These are phyloP conservation scores for Aulostomus chinensis DNA, from an alignment of 2,797 vertebrate species.

Conservation along the genomic window DNA sequence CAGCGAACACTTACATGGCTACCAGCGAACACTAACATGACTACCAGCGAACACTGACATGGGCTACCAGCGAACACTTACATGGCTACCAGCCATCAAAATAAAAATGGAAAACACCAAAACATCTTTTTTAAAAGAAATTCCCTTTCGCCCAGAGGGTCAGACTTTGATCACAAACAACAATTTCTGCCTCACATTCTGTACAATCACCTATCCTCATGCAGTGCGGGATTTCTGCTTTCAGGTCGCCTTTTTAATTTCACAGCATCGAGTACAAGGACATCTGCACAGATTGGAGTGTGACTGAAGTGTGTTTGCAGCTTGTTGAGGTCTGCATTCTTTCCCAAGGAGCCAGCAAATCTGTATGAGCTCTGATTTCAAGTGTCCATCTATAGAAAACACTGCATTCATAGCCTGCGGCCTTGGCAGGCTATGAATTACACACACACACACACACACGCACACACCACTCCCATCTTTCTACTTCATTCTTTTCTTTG, in stretches of 20 bases:
- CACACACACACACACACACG: too few species aligned
- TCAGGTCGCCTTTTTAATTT: slow-evolving; percentile 41
- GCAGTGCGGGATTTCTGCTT: slow-evolving; percentile 9
- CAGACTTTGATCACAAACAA: slow-evolving; percentile 6
- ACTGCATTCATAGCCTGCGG: slow-evolving; percentile 26
- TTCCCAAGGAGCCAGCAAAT: slow-evolving; percentile 18
- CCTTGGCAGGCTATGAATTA: slow-evolving; percentile 51
- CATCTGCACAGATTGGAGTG: slow-evolving; percentile 24
- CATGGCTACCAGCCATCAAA: neutral
- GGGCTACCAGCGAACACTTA: too few species aligned
- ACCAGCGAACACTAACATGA: too few species aligned
- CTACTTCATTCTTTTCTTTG: neutral
- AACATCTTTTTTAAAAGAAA: neutral
- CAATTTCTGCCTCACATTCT: slow-evolving; percentile 7
- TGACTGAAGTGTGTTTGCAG: slow-evolving; percentile 15
- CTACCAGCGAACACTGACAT: too few species aligned
- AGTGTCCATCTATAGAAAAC: slow-evolving; percentile 20
- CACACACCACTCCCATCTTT: too few species aligned
- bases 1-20: too few species aligned
- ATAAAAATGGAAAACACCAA: neutral
- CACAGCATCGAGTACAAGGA: slow-evolving; percentile 25
- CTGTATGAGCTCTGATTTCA: slow-evolving; percentile 21
- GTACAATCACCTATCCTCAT: neutral
- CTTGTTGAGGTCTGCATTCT: slow-evolving; percentile 13
- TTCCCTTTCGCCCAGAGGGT: slow-evolving; percentile 6